Evolutionary conservation across 2,797 vertebrate species (phyloP), one percentile per base, ranked within the genome.

Genomic region (Sternotherus odoratus): DNA sequence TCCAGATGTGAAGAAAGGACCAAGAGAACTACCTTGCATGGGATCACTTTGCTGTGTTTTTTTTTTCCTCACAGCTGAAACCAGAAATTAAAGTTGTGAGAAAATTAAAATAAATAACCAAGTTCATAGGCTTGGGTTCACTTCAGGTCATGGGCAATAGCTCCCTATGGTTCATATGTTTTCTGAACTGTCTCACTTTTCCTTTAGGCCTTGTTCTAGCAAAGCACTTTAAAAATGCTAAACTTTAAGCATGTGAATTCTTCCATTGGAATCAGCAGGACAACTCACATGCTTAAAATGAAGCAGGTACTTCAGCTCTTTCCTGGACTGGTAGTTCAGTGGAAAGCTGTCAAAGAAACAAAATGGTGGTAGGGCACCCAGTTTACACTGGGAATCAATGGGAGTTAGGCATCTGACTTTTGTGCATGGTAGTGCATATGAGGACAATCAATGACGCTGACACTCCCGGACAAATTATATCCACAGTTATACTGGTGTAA

Each of bases 1-100:
- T 92, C 53, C n/a, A 81, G 56, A 57, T 26, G 33, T 88, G 63
- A 87, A 86, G 93, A 96, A 97, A 95, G 82, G 93, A 97, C 81
- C 92, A 97, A 77, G 89, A 98, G 87, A 94, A 87, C 88, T 82
- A 93, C 92, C 82, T 96, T 95, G 93, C 75, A 12, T 90, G 82
- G 97, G 89, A 28, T 89, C 94, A 83, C 85, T 84, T 84, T 92
- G 81, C 77, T 89, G 95, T 94, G 96, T 93, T 93, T 95, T 93
- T 95, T 90, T 94, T 97, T n/a, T n/a, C n/a, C 51, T 94, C 90
- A 83, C 93, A 95, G 94, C 69, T 91, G 60, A 94, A 84, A 81
- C 96, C 92, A 96, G 93, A 93, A 97, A 91, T 88, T 96, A 94
- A 66, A 89, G 88, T 84, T 93, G 43, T 92, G 82, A 91, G 60